Percentiles rank a stretch among this genome's conserved stretches.
Evolutionary conservation across 1,140 invertebrate genomes (phyloP).

Genomic region (Cyclina sinensis): DNA sequence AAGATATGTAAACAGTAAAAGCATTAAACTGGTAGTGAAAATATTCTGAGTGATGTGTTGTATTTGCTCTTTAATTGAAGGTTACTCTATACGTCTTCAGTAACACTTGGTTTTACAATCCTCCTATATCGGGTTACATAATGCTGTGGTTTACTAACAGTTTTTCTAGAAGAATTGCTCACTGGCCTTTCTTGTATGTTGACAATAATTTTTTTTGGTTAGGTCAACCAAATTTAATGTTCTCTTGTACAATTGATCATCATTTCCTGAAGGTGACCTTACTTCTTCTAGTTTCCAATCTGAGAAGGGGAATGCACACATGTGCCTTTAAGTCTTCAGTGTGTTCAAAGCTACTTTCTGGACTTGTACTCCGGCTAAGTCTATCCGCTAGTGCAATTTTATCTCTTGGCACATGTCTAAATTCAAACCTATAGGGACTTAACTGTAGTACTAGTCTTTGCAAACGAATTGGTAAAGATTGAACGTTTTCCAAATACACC

Average conservation of each 20-base stretch:
- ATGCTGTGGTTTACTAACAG: too few species aligned
- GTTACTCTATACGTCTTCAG: too few species aligned
- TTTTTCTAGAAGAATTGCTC: too few species aligned
- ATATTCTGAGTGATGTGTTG: too few species aligned
- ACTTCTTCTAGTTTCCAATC: slow-evolving; percentile 31
- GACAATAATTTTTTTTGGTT: not conserved
- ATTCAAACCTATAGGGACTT: slow-evolving; percentile 77
- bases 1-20: too few species aligned
- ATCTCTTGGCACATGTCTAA: slow-evolving; percentile 77
- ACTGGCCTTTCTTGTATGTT: too few species aligned
- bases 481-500: slow-evolving; percentile 61
- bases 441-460: slow-evolving; percentile 59
- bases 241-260: not conserved
- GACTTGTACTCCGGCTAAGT: not conserved
- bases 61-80: too few species aligned
- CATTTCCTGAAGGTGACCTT: not conserved
- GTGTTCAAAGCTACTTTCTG: slow-evolving; percentile 3
- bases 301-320: slow-evolving; percentile 13
- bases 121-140: too few species aligned
- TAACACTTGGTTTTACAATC: too few species aligned
- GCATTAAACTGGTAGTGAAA: too few species aligned
- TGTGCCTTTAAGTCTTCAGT: slow-evolving; percentile 37
- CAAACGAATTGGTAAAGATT: slow-evolving; percentile 46
- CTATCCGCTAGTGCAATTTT: slow-evolving; percentile 27
- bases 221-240: slow-evolving; percentile 49